Base-by-base conservation (phyloP, 2,113 vertebrate genomes). In the Pimephales promelas region DNA sequence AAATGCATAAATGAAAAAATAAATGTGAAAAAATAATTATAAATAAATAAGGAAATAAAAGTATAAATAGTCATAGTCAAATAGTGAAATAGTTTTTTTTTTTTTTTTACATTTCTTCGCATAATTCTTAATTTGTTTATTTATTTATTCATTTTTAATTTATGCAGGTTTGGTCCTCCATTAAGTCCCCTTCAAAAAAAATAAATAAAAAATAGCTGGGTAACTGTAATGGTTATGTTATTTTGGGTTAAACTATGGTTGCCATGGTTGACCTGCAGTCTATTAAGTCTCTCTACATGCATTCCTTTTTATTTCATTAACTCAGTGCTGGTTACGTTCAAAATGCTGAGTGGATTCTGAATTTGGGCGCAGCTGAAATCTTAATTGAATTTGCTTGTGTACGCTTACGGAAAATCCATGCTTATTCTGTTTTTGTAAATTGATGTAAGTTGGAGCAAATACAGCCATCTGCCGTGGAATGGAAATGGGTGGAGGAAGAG, bases 361-460 rank as follows among this genome's bases (percentile, higher is more conserved):
- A 72, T 77, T 81, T 86, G 72, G 81, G 80, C 45, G 3, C 20
- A 26, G 52, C 59, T 59, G 72, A 81, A 81, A 77, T 86, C 62
- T 59, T 81, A 84, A 85, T 83, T 81, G 31, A 72, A 78, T 84
- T 43, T 72, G 74, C 66, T 88, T 54, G 62, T 61, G 64, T 78
- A 82, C 31, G 73, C 26, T 81, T 81, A 45, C 40, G 71, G 72
- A 77, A 84, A 84, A 84, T 66, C 45, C 59, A 61, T 77, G 57
- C 62, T 24, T 10, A 54, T 80, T 83, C 56, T 43, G 40, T 49
- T 85, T 84, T 85, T 43, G 47, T 75, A 56, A 81, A 79, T 71
- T 83, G 79, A 81, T 68, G 64, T 24, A 75, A 52, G 81, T 72
- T 87, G 34, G 31, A 76, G 84, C 61, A 82, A 79, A 82, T 66